phyloP scores from a whole-genome alignment of 2,888 invertebrate genomes.

The Amphimallon solstitiale region DNA sequence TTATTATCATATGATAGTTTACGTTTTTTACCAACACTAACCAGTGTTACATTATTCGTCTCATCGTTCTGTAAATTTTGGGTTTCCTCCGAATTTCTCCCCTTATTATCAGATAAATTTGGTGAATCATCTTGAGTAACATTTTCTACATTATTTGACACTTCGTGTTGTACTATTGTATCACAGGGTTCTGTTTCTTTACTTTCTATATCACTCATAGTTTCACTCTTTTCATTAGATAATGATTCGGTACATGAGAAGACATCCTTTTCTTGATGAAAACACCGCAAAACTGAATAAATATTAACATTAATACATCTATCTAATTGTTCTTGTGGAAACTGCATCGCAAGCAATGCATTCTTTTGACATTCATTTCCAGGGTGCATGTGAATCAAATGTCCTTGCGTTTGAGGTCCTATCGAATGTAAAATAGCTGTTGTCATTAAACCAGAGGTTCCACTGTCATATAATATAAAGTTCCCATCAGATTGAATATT shows the following conservation, averaged over 20 bases:
- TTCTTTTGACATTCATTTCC: constrained; percentile 84
- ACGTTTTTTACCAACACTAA: constrained; percentile 31
- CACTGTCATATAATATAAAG: constrained; percentile 88
- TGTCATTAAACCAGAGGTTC: constrained; percentile 84
- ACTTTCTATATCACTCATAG: neutral
- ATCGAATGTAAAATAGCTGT: constrained; percentile 85
- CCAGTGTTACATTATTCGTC: constrained; percentile 25
- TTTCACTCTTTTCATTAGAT: constrained; percentile 34
- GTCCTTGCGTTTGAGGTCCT: constrained; percentile 71
- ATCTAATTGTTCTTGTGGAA: constrained; percentile 74
- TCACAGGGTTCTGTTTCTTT: constrained; percentile 22
- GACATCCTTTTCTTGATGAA: constrained; percentile 67
- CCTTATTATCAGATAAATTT: neutral
- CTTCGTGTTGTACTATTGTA: neutral
- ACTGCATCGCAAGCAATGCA: constrained; percentile 83
- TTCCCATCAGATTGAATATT: constrained; percentile 83
- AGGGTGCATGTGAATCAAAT: constrained; percentile 80
- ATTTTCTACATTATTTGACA: constrained; percentile 1
- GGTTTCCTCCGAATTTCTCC: constrained; percentile 25
- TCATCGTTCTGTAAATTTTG: constrained; percentile 14
- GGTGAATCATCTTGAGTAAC: neutral
- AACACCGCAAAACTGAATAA: constrained; percentile 77
- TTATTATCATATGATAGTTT: constrained; percentile 37
- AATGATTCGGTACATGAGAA: constrained; percentile 25
- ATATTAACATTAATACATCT: constrained; percentile 81